Percentiles rank a stretch among this genome's conserved stretches.
Evolutionary conservation across 2,888 invertebrate species (phyloP).

Genomic region (Spisula subtruncata): DNA sequence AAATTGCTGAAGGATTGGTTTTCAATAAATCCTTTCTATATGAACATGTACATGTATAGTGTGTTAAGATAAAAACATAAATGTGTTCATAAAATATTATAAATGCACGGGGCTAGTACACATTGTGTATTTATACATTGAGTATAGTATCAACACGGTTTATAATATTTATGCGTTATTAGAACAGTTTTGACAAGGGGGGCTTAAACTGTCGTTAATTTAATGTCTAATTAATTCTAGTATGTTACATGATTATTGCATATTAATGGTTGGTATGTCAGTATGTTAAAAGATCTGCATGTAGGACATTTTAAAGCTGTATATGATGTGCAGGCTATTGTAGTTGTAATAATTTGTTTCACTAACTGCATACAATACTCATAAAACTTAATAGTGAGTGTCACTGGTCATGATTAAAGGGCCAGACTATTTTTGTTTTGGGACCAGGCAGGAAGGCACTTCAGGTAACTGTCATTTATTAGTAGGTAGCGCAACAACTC

Average conservation of each 20-base stretch:
- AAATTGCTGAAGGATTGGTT: neutral
- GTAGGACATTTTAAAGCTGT: neutral
- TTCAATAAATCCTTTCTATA: neutral
- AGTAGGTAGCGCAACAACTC: too few species aligned
- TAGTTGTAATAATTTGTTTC: neutral
- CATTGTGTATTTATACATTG: too few species aligned
- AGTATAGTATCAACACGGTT: neutral
- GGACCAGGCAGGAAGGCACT: too few species aligned
- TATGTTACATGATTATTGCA: neutral
- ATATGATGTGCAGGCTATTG: neutral
- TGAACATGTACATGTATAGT: neutral
- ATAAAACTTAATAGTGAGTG: too few species aligned
- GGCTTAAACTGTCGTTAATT: neutral
- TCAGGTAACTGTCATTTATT: too few species aligned
- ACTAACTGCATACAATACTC: too few species aligned
- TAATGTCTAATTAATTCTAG: neutral
- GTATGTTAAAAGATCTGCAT: constrained; percentile 7
- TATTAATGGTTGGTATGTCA: neutral
- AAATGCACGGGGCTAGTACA: neutral
- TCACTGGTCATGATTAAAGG: too few species aligned
- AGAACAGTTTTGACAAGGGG: neutral
- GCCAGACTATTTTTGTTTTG: too few species aligned
- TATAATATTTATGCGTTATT: neutral
- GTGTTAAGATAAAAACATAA: neutral
- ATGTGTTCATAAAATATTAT: neutral